phyloP scores from a whole-genome alignment of 2,113 vertebrate species.

The Setophaga coronata region DNA sequence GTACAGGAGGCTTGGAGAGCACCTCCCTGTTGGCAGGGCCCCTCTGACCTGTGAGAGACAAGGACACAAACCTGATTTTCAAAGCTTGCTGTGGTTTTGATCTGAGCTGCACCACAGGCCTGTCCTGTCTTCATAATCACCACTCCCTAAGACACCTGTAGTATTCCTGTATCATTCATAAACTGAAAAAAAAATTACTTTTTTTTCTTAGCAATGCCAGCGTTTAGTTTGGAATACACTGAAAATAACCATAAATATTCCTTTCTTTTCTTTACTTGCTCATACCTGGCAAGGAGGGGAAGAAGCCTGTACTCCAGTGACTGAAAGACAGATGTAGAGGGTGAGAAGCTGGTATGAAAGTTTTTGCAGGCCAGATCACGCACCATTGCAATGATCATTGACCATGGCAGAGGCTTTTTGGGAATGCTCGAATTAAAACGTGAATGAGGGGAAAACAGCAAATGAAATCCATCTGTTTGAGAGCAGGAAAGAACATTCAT shows the following conservation, averaged over 20 bases:
- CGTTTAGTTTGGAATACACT: not conserved
- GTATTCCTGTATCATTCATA: not conserved
- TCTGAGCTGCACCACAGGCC: not conserved
- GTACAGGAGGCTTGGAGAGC: not conserved
- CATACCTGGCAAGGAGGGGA: not conserved
- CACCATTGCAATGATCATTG: not conserved
- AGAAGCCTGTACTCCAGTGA: not conserved
- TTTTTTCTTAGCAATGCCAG: not conserved
- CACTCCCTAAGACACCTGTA: not conserved
- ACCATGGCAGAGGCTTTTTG: not conserved
- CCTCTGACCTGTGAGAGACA: not conserved
- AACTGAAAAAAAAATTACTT: not conserved
- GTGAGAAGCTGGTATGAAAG: not conserved
- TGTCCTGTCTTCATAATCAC: not conserved
- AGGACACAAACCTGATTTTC: not conserved
- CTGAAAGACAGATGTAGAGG: not conserved
- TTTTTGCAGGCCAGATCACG: not conserved
- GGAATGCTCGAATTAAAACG: constrained; percentile 22
- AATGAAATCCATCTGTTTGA: constrained; percentile 59
- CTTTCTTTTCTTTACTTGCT: not conserved
- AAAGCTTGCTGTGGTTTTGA: not conserved
- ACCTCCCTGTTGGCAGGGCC: not conserved
- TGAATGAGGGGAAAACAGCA: not conserved
- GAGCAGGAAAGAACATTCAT: not conserved
- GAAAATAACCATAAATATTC: not conserved